phyloP scores from a whole-genome alignment of 2,888 invertebrate genomes.

The Trichopria drosophilae region DNA sequence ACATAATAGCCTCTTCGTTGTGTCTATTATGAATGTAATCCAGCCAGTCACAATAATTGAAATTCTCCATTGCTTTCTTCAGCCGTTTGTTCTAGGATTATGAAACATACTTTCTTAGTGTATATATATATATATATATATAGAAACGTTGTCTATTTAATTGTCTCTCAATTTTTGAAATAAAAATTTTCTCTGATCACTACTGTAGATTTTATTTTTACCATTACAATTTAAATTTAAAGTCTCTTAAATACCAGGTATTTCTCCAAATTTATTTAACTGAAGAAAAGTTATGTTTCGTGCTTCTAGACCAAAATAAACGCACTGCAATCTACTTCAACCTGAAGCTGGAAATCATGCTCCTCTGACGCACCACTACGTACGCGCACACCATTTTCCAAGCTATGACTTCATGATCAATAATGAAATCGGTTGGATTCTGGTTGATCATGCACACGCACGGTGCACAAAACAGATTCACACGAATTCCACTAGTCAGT shows the following conservation, averaged over 20 bases:
- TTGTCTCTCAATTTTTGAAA: conserved; percentile 1
- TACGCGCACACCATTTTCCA: conserved; percentile 5
- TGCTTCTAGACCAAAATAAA: conserved; percentile 9
- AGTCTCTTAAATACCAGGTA: neutral
- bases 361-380: conserved; percentile 1
- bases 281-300: conserved; percentile 7
- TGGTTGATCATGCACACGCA: conserved; percentile 17
- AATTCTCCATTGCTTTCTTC: too few species aligned
- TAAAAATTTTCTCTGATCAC: too few species aligned
- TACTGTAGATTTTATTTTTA: neutral
- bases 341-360: conserved; percentile 12
- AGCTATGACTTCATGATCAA: conserved; percentile 2
- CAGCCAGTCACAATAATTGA: too few species aligned
- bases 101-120: too few species aligned
- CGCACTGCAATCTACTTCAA: conserved; percentile 7
- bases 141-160: too few species aligned
- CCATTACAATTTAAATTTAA: conserved; percentile 11
- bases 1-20: too few species aligned
- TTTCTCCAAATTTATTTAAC: too few species aligned
- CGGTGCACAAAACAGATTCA: too few species aligned
- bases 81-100: conserved; percentile 20
- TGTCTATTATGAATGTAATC: too few species aligned
- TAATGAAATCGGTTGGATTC: conserved; percentile 5
- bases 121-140: too few species aligned
- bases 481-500: too few species aligned